These are phyloP conservation scores for Poeciliopsis turneri DNA, from an alignment of 2,797 vertebrate species.

Conservation along the genomic window DNA sequence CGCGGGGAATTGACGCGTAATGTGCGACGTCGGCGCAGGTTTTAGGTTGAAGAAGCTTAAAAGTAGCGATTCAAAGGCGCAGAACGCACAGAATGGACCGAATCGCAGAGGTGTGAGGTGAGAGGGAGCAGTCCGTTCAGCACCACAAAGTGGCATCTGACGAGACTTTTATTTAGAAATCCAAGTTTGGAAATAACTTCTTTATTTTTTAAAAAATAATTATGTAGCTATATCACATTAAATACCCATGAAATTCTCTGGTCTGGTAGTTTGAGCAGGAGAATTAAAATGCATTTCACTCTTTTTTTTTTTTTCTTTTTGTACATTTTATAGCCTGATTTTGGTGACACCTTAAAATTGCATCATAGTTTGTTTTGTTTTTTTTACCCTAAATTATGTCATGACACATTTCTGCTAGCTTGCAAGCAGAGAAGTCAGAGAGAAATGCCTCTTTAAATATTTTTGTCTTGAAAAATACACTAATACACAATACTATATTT, in stretches of 20 bases:
- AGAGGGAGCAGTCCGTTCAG: constrained; percentile 31
- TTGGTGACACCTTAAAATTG: background rate
- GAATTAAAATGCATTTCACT: background rate
- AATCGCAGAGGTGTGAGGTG: constrained; percentile 1
- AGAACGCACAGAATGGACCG: background rate
- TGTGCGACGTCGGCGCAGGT: background rate
- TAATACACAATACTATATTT: background rate
- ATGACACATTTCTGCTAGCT: background rate
- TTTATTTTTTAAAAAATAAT: background rate
- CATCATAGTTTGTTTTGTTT: background rate
- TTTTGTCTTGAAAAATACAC: background rate
- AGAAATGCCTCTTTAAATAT: background rate
- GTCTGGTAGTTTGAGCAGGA: background rate
- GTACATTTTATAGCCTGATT: too few relatives aligned
- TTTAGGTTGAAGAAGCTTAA: background rate
- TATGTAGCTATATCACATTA: background rate
- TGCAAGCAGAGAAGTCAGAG: background rate
- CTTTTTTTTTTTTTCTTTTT: background rate
- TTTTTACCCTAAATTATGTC: background rate
- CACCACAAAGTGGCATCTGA: constrained; percentile 20
- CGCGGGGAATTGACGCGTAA: background rate
- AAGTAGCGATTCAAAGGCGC: background rate
- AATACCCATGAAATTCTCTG: background rate
- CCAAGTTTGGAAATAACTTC: background rate
- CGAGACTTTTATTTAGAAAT: background rate